Conservation (phyloP, 2,797 vertebrate genomes). For the Adrianichthys oophorus region DNA sequence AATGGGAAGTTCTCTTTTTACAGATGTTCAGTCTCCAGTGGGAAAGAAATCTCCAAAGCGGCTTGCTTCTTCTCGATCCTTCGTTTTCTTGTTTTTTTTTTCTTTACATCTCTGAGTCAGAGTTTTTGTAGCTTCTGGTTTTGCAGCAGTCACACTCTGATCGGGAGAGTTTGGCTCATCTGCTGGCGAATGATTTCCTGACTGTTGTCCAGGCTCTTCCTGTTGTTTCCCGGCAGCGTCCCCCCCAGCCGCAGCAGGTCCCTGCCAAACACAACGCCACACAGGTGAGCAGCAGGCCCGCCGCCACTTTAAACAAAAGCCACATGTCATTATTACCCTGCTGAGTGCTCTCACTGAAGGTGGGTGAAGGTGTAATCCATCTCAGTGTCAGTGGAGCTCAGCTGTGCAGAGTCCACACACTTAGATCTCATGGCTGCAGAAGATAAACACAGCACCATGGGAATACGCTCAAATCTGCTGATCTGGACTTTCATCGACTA, state of each 20-base stretch:
- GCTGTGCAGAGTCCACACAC: constrained; percentile 14
- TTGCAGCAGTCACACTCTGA: constrained; percentile 84
- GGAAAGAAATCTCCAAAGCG: constrained; percentile 37
- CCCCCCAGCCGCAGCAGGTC: constrained; percentile 95
- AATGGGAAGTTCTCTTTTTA: constrained; percentile 63
- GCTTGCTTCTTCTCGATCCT: constrained; percentile 32
- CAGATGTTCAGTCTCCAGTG: constrained; percentile 40
- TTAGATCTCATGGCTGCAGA: constrained; percentile 17
- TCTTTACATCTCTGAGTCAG: constrained; percentile 57
- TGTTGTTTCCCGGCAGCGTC: constrained; percentile 95
- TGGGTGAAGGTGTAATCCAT: constrained; percentile 35
- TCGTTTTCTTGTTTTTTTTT: constrained; percentile 34
- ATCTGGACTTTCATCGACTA: constrained; percentile 28
- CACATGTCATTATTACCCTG: constrained; percentile 30
- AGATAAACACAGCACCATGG: constrained; percentile 22
- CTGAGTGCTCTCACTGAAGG: constrained; percentile 32
- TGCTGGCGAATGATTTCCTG: constrained; percentile 93
- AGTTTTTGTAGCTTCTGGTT: constrained; percentile 54
- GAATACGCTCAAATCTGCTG: constrained; percentile 28
- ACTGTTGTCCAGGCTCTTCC: constrained; percentile 93
- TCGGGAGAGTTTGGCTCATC: constrained; percentile 98
- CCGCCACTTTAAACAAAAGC: constrained; percentile 37
- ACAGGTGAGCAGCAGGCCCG: constrained; percentile 47
- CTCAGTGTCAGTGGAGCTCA: constrained; percentile 15
- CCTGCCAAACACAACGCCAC: constrained; percentile 73